These are phyloP conservation scores for Magallana nippona DNA, from an alignment of 2,888 invertebrate species.

Conservation along the genomic window DNA sequence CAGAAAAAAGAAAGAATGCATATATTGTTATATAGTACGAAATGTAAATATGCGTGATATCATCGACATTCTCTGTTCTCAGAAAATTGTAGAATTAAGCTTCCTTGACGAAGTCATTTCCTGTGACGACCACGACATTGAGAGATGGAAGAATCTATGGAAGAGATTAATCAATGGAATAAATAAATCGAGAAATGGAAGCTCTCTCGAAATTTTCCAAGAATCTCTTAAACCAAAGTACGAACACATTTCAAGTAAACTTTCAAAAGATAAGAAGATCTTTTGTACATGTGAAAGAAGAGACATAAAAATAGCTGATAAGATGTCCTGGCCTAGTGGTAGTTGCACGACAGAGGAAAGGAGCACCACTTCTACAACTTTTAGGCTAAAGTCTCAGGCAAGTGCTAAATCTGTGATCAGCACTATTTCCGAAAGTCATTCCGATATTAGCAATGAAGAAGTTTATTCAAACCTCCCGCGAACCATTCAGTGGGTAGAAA, in stretches of 20 bases:
- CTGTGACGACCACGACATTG: neutral
- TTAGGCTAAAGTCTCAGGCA: neutral
- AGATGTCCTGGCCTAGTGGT: constrained; percentile 1
- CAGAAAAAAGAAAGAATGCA: neutral
- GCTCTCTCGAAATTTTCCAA: neutral
- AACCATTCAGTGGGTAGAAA: neutral
- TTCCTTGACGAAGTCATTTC: constrained; percentile 20
- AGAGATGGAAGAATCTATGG: neutral
- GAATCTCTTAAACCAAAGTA: neutral
- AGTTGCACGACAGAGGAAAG: neutral
- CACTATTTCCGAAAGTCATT: neutral
- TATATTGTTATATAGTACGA: constrained; percentile 7
- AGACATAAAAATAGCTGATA: neutral
- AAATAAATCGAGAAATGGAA: neutral
- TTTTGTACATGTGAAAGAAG: neutral
- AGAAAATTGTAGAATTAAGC: neutral
- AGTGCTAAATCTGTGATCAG: neutral
- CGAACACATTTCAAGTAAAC: neutral
- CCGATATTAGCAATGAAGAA: neutral
- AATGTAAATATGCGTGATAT: constrained; percentile 23
- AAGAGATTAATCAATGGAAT: neutral
- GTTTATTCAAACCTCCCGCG: neutral
- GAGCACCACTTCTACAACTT: neutral
- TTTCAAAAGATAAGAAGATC: neutral
- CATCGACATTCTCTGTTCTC: neutral